Base-by-base conservation (phyloP, 2,797 vertebrate species). In the Bucorvus abyssinicus region DNA sequence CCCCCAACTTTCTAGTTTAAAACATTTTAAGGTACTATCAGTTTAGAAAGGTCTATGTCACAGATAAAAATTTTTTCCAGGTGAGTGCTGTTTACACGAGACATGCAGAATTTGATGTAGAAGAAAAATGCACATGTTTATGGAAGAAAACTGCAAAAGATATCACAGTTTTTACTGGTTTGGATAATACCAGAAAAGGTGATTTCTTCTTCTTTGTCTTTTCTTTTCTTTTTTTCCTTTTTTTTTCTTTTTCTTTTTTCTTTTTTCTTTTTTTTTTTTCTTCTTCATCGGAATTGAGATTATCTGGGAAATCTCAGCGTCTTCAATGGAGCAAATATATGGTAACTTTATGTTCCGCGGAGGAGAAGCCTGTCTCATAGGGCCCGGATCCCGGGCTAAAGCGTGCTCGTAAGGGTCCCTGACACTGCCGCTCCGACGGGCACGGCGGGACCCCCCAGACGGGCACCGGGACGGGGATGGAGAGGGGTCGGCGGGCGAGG, bases 301-400 rank as follows among this genome's bases (percentile, higher is more conserved):
- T 17, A n/a, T 26, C 22, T 1, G 13, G 8, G 13, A 64, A 47
- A 64, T 21, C 26, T 26, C 61, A 17, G 0, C 3, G 6, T 8
- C 32, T 42, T 36, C 7, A 0, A 23, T 34, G 27, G 1, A 22
- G 34, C 24, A 9, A 40, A 19, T 1, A 3, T 0, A 1, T 0
- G 3, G 49, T 18, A 26, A 5, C 22, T 14, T 1, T 14, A 14
- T 1, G 29, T 40, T 49, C 24, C 1, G 6, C 3, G 26, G 27
- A 19, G 42, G 7, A 49, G 64, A 74, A 14, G 10, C 4, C 17
- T 12, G 2, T 7, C 4, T 2, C 0, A 1, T 19, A 1, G 18
- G 20, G 24, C 18, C 19, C 14, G 8, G 2, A 7, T 5, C 2
- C 32, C 0, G 13, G 10, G 10, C 18, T 4, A 4, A 7, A 23